These are phyloP conservation scores for Acanthosoma haemorrhoidale DNA, from an alignment of 2,888 invertebrate genomes.

Conservation along the genomic window DNA sequence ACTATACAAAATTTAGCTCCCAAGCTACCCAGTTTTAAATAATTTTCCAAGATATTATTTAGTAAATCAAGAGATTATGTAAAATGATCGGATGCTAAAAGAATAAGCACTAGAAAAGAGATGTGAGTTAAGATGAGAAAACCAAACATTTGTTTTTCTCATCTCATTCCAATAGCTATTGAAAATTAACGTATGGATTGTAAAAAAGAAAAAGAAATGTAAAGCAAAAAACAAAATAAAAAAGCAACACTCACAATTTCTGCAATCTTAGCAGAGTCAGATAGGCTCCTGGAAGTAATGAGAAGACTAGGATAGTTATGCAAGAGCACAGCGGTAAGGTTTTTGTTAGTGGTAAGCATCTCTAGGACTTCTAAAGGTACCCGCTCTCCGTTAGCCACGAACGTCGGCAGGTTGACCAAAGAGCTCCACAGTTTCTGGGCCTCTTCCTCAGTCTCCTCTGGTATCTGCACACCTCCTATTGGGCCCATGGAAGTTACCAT, in stretches of 20 bases:
- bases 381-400: constrained; percentile 68
- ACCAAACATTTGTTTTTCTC: too few relatives aligned
- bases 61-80: too few relatives aligned
- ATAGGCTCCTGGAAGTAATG: constrained; percentile 66
- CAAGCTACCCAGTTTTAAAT: too few relatives aligned
- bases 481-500: too few relatives aligned
- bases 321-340: constrained; percentile 57
- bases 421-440: constrained; percentile 48
- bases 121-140: too few relatives aligned
- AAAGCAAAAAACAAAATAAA: neutral
- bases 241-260: constrained; percentile 44
- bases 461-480: constrained; percentile 8
- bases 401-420: constrained; percentile 80
- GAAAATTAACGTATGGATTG: too few relatives aligned
- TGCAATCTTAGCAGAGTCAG: constrained; percentile 56
- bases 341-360: constrained; percentile 41
- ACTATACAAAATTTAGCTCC: too few relatives aligned
- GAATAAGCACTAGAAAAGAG: too few relatives aligned
- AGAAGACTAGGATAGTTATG: constrained; percentile 70
- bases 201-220: too few relatives aligned
- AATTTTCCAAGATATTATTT: too few relatives aligned
- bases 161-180: too few relatives aligned
- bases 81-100: too few relatives aligned
- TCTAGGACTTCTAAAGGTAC: constrained; percentile 63
- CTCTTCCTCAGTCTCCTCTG: constrained; percentile 20